Percentiles rank a stretch among this genome's conserved stretches.
Conservation (phyloP, 2,888 invertebrate species). For the Platynereis dumerilii region DNA sequence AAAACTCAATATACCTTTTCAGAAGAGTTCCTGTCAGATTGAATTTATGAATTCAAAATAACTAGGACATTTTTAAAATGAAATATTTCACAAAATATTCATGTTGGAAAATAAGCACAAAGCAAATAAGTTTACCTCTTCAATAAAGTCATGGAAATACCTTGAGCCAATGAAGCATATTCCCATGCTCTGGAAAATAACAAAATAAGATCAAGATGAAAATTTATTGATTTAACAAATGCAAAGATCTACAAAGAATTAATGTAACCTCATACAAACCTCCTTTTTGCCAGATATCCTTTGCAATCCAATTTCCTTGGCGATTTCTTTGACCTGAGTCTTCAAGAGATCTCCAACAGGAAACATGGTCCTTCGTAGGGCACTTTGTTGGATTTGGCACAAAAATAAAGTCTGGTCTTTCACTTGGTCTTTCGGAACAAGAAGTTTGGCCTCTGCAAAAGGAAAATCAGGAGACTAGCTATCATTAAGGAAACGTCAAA, state of each 20-base stretch:
- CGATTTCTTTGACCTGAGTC: constrained; percentile 79
- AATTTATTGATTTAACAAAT: too few relatives aligned
- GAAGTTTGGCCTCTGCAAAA: constrained; percentile 72
- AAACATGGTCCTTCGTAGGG: constrained; percentile 86
- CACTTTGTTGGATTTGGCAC: constrained; percentile 79
- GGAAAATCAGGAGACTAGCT: neutral
- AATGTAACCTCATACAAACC: constrained; percentile 44
- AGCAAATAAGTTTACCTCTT: constrained; percentile 72
- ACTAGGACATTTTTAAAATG: too few relatives aligned
- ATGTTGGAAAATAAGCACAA: too few relatives aligned
- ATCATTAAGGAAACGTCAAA: neutral
- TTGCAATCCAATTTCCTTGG: constrained; percentile 70
- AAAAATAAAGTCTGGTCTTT: constrained; percentile 98
- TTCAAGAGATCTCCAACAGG: constrained; percentile 84
- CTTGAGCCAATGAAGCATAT: constrained; percentile 96
- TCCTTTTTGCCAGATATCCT: constrained; percentile 59
- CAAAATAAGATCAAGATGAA: too few relatives aligned
- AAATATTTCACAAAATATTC: too few relatives aligned
- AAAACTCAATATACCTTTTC: too few relatives aligned
- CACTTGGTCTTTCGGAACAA: constrained; percentile 74
- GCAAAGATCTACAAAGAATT: too few relatives aligned
- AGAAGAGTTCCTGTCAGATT: too few relatives aligned
- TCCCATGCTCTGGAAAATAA: constrained; percentile 75
- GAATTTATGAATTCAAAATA: too few relatives aligned
- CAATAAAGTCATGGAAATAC: constrained; percentile 86